phyloP scores from a whole-genome alignment of 2,113 vertebrate species.

The Hippopotamus amphibius region DNA sequence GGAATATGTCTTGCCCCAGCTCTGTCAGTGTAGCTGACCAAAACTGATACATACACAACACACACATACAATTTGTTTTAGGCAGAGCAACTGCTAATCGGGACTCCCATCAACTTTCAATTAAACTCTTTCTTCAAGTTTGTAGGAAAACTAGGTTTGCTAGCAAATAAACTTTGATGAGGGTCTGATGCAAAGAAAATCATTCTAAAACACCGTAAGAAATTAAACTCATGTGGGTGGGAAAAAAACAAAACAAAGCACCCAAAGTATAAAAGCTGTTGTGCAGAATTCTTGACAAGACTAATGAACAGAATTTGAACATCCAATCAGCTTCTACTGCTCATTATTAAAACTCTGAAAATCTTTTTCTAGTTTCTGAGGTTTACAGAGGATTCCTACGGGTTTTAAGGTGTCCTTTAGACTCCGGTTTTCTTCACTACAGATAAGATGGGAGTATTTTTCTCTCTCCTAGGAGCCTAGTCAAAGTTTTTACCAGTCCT shows the following conservation, averaged over 20 bases:
- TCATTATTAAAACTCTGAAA: background rate
- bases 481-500: background rate
- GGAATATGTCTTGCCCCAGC: conserved; percentile 77
- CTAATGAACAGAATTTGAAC: background rate
- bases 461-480: background rate
- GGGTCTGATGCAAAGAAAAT: conserved; percentile 29
- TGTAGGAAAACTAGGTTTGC: conserved; percentile 46
- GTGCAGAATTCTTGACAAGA: background rate
- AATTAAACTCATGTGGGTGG: background rate
- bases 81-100: conserved; percentile 20
- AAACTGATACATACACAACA: background rate
- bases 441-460: background rate
- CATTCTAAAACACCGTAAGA: background rate
- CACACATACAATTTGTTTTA: background rate
- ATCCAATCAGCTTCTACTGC: background rate
- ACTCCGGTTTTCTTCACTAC: conserved; percentile 11
- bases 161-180: background rate
- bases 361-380: background rate
- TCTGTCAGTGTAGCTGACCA: background rate
- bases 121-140: background rate
- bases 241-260: background rate
- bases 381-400: background rate
- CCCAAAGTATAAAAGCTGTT: background rate
- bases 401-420: background rate
- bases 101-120: background rate